Evolutionary conservation across 2,113 vertebrate species (phyloP).

Genomic region (Sylvilagus bachmani): DNA sequence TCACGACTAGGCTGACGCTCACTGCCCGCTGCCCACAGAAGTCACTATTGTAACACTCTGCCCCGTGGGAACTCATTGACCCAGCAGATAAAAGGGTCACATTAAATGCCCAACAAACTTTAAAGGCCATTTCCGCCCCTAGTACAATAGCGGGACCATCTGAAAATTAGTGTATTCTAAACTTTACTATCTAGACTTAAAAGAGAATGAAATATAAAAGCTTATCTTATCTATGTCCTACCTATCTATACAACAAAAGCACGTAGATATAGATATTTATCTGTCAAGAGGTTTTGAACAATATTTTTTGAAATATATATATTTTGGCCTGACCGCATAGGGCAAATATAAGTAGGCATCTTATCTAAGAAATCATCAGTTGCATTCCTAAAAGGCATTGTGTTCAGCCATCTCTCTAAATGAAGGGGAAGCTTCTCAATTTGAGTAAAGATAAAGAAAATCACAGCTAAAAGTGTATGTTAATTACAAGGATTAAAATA

Average conservation of each 20-base stretch:
- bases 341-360: background rate
- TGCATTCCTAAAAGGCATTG: background rate
- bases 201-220: conserved; percentile 46
- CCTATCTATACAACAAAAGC: too few species aligned
- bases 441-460: conserved; percentile 1
- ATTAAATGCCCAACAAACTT: background rate
- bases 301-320: background rate
- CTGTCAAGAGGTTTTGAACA: conserved; percentile 8
- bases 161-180: conserved; percentile 23
- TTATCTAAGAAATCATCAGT: conserved; percentile 11
- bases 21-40: background rate
- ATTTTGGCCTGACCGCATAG: conserved; percentile 40
- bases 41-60: too few species aligned
- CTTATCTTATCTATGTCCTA: background rate
- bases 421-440: background rate
- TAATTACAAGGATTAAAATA: background rate
- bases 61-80: background rate
- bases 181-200: background rate
- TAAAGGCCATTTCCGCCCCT: background rate
- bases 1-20: background rate
- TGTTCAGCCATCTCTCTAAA: background rate
- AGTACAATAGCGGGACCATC: background rate
- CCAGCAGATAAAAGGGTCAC: background rate
- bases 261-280: background rate
- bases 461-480: background rate